These are phyloP conservation scores for Philaenus spumarius DNA, from an alignment of 1,140 invertebrate species.

Conservation along the genomic window DNA sequence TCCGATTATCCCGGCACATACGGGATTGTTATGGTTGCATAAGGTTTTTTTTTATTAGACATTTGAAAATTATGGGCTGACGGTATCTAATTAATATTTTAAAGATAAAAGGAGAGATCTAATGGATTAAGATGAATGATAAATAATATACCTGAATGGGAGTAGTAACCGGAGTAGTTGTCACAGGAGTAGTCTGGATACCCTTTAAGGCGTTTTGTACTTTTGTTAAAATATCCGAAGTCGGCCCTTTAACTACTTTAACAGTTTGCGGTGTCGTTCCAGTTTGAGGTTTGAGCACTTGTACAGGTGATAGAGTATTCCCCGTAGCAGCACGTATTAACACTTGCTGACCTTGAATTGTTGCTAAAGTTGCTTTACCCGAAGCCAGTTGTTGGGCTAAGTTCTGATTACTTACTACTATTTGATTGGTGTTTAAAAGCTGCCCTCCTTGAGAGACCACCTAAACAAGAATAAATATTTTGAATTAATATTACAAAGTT, in stretches of 20 bases:
- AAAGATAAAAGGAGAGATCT: too few relatives aligned
- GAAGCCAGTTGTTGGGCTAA: conserved; percentile 67
- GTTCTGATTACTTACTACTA: conserved; percentile 65
- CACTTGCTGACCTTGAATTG: conserved; percentile 76
- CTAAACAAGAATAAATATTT: conserved; percentile 34
- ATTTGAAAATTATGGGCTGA: too few relatives aligned
- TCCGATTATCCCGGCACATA: too few relatives aligned
- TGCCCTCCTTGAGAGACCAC: conserved; percentile 42
- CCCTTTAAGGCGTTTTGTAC: neutral
- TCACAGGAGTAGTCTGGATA: neutral
- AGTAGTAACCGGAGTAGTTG: neutral
- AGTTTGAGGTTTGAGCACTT: neutral
- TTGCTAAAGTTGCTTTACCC: conserved; percentile 67
- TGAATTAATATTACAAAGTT: too few relatives aligned
- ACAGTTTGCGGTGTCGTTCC: neutral
- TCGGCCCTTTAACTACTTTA: too few relatives aligned
- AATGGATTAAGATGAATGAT: too few relatives aligned
- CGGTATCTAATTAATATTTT: too few relatives aligned
- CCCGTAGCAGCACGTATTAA: conserved; percentile 56
- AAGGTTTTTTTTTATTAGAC: too few relatives aligned
- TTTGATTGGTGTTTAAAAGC: conserved; percentile 49
- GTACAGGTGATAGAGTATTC: too few relatives aligned
- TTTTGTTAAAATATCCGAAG: neutral
- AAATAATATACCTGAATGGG: conserved; percentile 2
- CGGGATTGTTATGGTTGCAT: too few relatives aligned